Base-by-base conservation (phyloP, 2,797 vertebrate species). In the Neosalanx taihuensis region DNA sequence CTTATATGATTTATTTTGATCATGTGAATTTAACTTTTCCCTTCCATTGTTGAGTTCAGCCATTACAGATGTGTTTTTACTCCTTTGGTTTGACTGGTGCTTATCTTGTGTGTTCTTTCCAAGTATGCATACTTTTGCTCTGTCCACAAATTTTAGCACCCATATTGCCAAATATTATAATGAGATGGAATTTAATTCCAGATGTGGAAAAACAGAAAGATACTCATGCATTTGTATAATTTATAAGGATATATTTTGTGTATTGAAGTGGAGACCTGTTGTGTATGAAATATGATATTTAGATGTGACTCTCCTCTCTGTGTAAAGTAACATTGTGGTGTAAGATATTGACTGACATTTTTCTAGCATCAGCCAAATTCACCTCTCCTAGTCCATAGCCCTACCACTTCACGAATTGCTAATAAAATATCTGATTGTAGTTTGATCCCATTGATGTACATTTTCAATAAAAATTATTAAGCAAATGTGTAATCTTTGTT, bases 161-260 rank as follows among this genome's bases (percentile, higher is more conserved):
- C 70, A 78, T 80, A 89, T 92, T 92, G 87, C 90, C 89, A 93
- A 91, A 92, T 89, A 84, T 79, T 87, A 88, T 74, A 84, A 85
- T 86, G 81, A 87, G 70, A 76, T 79, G 79, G 79, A 87, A 75
- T 83, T 87, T 76, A 80, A 81, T 80, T 81, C 83, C 80, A 87
- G 83, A 89, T 86, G 81, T 85, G 85, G 72, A 82, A 83, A 76
- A 77, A 82, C 85, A 86, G 71, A 82, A 83, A 75, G 78, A 86
- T 88, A 89, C 85, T 86, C 82, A 35, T 86, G 86, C 89, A 92
- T 91, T 92, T 91, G 91, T 91, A 91, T 93, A 90, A 92, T 92
- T 93, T 92, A 92, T 91, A 92, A 90, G 90, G 91, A 92, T 92
- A 89, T 93, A 93, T 94, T 93, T 94, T 94, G 91, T 91, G 90